A percentile compares a stretch with the other conserved stretches of the same genome.
These are phyloP conservation scores for Octopus sinensis DNA, from an alignment of 1,140 invertebrate genomes.

Conservation along the genomic window DNA sequence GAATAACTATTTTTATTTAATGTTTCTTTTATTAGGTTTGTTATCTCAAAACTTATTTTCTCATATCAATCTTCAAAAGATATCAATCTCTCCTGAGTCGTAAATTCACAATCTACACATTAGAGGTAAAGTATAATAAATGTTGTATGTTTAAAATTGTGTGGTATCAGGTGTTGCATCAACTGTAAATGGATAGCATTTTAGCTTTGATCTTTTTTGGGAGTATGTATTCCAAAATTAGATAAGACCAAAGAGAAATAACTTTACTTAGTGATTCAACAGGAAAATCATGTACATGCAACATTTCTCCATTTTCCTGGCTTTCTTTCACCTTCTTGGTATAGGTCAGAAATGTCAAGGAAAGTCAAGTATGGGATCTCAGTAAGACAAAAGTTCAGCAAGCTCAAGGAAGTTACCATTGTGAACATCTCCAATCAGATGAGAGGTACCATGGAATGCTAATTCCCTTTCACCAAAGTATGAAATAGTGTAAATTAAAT, in stretches of 20 bases:
- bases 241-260: not conserved
- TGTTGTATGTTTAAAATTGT: not conserved
- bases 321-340: not conserved
- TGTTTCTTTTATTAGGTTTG: not conserved
- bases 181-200: not conserved
- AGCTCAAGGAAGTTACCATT: not conserved
- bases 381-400: not conserved
- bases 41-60: not conserved
- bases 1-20: not conserved
- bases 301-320: not conserved
- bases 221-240: not conserved
- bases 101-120: not conserved
- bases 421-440: conserved; percentile 2
- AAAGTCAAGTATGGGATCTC: not conserved
- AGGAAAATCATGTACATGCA: not conserved
- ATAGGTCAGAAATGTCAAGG: not conserved
- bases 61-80: not conserved
- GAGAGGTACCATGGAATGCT: not conserved
- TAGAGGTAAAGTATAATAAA: not conserved
- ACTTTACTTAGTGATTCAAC: not conserved
- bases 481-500: not conserved
- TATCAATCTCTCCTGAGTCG: not conserved
- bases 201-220: not conserved
- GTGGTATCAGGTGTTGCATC: conserved; percentile 4
- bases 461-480: not conserved